These are phyloP conservation scores for Paramisgurnus dabryanus DNA, from an alignment of 2,113 vertebrate genomes.

Conservation along the genomic window DNA sequence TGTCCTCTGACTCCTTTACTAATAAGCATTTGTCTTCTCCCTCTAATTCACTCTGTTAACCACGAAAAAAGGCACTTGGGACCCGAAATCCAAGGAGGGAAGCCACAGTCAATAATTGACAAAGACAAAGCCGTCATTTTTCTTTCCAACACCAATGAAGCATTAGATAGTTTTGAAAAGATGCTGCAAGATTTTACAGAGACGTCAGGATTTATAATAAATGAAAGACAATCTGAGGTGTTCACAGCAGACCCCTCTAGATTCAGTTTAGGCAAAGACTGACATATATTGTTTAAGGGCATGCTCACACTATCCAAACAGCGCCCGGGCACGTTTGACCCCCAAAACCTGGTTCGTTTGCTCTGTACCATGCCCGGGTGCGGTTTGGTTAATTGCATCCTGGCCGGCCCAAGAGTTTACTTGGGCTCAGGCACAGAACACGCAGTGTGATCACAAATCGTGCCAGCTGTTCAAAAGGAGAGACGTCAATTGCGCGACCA, in stretches of 20 bases:
- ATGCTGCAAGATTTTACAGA: constrained; percentile 33
- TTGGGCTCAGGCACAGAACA: no score
- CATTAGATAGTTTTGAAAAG: constrained; percentile 29
- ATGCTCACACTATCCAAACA: no score
- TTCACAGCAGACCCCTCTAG: background rate
- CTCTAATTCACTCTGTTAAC: constrained; percentile 33
- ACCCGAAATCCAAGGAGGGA: background rate
- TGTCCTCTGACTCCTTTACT: constrained; percentile 47
- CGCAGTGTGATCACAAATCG: no score
- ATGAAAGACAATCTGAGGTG: constrained; percentile 21
- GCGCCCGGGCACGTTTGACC: no score
- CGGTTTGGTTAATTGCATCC: no score
- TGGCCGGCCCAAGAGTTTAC: no score
- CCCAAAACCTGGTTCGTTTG: no score
- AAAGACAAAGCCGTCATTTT: constrained; percentile 30
- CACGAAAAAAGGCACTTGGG: background rate
- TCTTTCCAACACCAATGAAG: constrained; percentile 19
- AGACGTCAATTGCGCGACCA: no score
- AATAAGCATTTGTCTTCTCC: constrained; percentile 40
- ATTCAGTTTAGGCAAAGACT: background rate
- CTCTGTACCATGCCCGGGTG: no score
- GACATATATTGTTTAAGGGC: constrained; percentile 10
- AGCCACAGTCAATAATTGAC: constrained; percentile 13
- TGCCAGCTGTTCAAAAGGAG: no score
- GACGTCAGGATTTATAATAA: constrained; percentile 41